Conservation (phyloP, 2,113 vertebrate genomes). For the Falcunculus frontatus region DNA sequence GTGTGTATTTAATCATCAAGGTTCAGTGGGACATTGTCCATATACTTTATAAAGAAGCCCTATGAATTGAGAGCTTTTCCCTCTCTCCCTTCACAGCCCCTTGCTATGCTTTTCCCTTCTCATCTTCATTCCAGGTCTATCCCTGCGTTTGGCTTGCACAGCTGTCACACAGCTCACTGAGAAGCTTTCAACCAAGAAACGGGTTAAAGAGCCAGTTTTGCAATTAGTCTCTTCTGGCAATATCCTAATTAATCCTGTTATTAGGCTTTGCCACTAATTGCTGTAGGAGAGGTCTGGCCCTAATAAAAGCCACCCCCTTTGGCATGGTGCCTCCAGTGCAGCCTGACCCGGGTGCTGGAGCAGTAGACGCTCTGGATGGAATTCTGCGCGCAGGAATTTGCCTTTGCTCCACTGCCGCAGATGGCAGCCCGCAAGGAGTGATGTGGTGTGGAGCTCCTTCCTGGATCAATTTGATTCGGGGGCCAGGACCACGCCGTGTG, state of each 20-base stretch:
- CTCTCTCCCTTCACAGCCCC: background rate
- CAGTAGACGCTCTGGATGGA: rapidly evolving
- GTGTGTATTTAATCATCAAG: background rate
- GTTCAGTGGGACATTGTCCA: background rate
- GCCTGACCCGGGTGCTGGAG: rapidly evolving
- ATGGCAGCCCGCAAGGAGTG: background rate
- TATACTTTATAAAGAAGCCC: background rate
- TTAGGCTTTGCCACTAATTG: conserved; percentile 2
- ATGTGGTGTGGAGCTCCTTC: background rate
- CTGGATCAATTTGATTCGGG: background rate
- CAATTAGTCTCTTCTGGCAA: background rate
- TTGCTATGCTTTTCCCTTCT: background rate
- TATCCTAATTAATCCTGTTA: conserved; percentile 15
- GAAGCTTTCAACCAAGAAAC: background rate
- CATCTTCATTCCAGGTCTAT: background rate
- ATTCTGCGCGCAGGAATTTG: background rate
- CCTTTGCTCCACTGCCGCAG: background rate
- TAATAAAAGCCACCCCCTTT: background rate
- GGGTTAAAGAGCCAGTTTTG: background rate
- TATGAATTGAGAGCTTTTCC: background rate
- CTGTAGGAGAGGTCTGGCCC: background rate
- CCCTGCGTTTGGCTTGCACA: background rate
- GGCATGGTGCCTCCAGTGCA: background rate
- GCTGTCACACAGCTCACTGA: background rate
- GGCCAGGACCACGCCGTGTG: background rate